Evolutionary conservation across 1,140 invertebrate genomes (phyloP), one percentile per base, ranked within the genome.

Genomic region (Pectinophora gossypiella): DNA sequence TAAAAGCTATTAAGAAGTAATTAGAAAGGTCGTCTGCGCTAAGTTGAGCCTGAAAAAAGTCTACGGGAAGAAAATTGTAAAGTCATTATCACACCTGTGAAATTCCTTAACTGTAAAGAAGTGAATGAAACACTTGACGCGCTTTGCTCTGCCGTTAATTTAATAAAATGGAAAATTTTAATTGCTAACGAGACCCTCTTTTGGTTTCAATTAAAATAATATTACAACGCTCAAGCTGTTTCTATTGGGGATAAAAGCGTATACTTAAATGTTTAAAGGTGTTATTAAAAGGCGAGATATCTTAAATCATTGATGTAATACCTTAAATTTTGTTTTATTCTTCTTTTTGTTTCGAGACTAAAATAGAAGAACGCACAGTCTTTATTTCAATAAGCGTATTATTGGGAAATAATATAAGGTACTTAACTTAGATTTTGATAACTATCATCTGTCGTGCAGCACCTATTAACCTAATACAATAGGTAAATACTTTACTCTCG

Each of bases 111-210:
- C 10, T 5, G 27, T 32, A 2, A 32, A 32, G 27, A 32, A 32
- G 2, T 32, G 9, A 32, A n/a, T 32, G 27, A 32, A 32, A 32
- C 27, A 32, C 27, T 32, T 32, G 27, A 32, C 27, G 27, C 27
- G 27, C 27, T 3, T n/a, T 32, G 9, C n/a, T 51, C 19, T 18
- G 51, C 55, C 59, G 54, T 64, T 59, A 68, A 64, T 64, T 64
- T 61, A 64, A 64, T 68, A 64, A 61, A 61, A 61, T 64, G 56
- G 55, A 64, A 64, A 61, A 64, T 61, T 64, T 68, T 68, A 61
- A 68, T 68, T 68, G 65, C 54, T 10, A 23, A 19, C 55, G 48
- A n/a, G n/a, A 44, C 61, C 53, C 36, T 56, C 44, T 32, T 56
- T 42, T 27, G 54, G 45, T 47, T 56, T 42, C 56, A 56, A 58